Base-by-base conservation (phyloP, 2,113 vertebrate genomes). In the Rattus rattus region DNA sequence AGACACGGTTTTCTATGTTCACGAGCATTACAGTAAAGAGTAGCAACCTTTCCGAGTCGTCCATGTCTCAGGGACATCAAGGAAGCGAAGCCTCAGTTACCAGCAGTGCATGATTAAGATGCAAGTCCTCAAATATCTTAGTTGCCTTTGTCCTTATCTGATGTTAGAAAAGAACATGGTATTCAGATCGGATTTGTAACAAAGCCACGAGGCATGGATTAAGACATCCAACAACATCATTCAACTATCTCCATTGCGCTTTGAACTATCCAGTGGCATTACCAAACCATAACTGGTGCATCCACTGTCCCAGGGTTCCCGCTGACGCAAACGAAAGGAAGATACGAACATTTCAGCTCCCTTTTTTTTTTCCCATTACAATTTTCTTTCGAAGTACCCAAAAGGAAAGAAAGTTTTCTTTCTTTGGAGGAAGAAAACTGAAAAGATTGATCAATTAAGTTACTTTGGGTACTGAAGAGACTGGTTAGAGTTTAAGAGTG, bases 111-210 rank as follows among this genome's bases (percentile, higher is more conserved):
- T 94, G 36, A 17, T 85, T 39, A 83, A 94, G 83, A 92, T 79
- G 76, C 52, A 69, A 85, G 91, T 91, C 49, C 94, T 59, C 75
- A 89, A 95, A 91, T 91, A 79, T 56, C 92, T 91, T 43, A 86
- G 61, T 13, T 70, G 39, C 63, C 56, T 90, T 95, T 54, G 22
- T 86, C 85, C 92, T 63, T 43, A 56, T 81, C 67, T 90, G 92
- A 52, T 73, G 93, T 91, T 39, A 47, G 47, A 94, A 95, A 97
- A 95, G 96, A 96, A 94, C 76, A 94, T 13, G 49, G 52, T 91
- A 86, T 96, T 97, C 92, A 81, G 52, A 95, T 63, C 6, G 52
- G 10, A 39, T 20, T 81, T 73, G 54, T 33, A 83, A 85, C 28
- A 65, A 85, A 95, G 88, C 69, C 75, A 90, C 61, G 72, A 61